Percentiles rank a stretch among this genome's conserved stretches.
Evolutionary conservation across 2,797 vertebrate genomes (phyloP).

Genomic region (Simalia tracyae): DNA sequence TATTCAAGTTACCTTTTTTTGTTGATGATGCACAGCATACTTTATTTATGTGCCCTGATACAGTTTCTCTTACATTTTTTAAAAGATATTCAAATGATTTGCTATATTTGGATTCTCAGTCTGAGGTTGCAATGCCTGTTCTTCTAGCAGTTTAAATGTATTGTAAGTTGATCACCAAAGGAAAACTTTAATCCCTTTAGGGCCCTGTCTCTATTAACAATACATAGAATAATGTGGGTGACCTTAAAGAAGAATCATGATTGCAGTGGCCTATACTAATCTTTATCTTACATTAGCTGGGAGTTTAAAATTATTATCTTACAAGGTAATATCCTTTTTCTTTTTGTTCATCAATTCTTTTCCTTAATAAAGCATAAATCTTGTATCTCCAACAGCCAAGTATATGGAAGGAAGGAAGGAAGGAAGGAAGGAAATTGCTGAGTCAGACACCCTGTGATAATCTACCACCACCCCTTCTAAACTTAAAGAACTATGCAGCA

Average conservation of each 20-base stretch:
- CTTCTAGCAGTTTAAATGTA: no score
- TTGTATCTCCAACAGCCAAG: not conserved
- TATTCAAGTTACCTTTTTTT: no score
- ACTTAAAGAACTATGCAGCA: not conserved
- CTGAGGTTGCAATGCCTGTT: no score
- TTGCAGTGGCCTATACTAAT: not conserved
- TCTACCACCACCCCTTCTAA: not conserved
- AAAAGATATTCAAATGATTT: no score
- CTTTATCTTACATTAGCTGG: not conserved
- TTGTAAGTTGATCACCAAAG: no score
- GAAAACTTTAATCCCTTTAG: no score
- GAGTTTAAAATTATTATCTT: not conserved
- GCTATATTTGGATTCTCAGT: no score
- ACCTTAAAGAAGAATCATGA: not conserved
- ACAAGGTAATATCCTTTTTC: not conserved
- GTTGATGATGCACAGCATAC: no score
- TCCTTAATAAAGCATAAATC: not conserved
- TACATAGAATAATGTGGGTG: not conserved
- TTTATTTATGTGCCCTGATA: no score
- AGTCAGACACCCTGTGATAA: not conserved
- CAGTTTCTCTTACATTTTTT: no score
- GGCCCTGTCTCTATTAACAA: not conserved
- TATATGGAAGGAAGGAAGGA: not conserved
- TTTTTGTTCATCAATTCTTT: not conserved
- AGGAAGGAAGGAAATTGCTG: no score